Evolutionary conservation across 2,888 invertebrate genomes (phyloP), one percentile per base, ranked within the genome.

Genomic region (Physocephala rufipes): DNA sequence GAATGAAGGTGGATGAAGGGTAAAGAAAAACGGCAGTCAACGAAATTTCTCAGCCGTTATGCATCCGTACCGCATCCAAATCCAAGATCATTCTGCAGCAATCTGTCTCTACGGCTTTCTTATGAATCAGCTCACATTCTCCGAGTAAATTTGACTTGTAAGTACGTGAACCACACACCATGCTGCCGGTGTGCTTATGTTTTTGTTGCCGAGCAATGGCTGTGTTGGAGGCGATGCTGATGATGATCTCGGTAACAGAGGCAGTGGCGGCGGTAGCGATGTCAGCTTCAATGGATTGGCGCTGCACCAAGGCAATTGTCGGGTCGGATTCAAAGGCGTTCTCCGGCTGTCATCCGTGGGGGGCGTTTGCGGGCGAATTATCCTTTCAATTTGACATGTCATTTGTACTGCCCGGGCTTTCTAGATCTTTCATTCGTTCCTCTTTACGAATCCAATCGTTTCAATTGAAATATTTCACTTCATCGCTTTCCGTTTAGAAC

Each of bases 371-470:
- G 84, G 84, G 84, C 83, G 83, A 84, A 83, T 83, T 83, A 83
- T 83, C 84, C 84, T 84, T 83, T 83, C 83, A 83, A 83, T 83
- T 83, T 84, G 79, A 82, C 83, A 84, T 83, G 83, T 83, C 83
- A 82, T 83, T 82, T 83, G 83, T 82, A 81, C 78, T 30, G n/a
- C 62, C 36, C 28, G 45, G 55, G 21, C 3, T 15, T n/a, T 26
- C 36, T 26, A n/a, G 49, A 51, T 36, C 15, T 26, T 36, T 3
- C 49, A 24, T 19, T 19, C 53, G 62, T 53, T n/a, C n/a, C n/a
- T n/a, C n/a, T n/a, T n/a, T n/a, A n/a, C 51, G 36, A 45, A 28
- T 26, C 45, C n/a, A 30, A 49, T 61, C 61, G 61, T 62, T 61
- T 30, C 68, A 62, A 68, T 68, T 61, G 68, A 68, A 68, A 68